Conservation (phyloP, 2,888 invertebrate species). For the Caenorhabditis sulstoni region DNA sequence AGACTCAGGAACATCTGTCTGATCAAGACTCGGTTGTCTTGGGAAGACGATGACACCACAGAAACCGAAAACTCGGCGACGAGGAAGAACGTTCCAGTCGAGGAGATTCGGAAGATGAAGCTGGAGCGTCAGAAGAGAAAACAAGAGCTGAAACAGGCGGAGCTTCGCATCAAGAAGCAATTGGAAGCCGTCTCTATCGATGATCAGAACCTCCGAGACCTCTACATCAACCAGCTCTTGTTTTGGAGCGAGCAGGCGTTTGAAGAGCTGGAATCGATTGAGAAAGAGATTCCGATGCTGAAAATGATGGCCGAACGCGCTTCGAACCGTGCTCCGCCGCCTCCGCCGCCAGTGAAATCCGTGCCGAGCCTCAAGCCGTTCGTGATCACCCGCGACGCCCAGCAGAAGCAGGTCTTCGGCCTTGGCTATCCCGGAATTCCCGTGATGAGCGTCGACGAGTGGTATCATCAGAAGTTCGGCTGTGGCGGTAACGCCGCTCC, state of each 20-base stretch:
- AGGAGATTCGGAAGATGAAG: conserved; percentile 52
- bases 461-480: conserved; percentile 88
- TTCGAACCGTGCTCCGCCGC: conserved; percentile 2
- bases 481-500: conserved; percentile 33
- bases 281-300: conserved; percentile 66
- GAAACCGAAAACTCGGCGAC: not conserved
- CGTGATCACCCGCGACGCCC: conserved; percentile 90
- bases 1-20: conserved; percentile 64
- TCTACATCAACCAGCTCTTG: conserved; percentile 68
- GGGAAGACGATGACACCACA: conserved; percentile 58
- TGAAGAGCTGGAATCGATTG: conserved; percentile 71
- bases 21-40: conserved; percentile 66
- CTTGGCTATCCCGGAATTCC: conserved; percentile 95
- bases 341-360: conserved; percentile 10
- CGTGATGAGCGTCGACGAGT: conserved; percentile 93
- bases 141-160: conserved; percentile 45
- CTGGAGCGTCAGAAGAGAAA: conserved; percentile 52
- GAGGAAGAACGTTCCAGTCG: conserved; percentile 10
- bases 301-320: conserved; percentile 62
- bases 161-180: conserved; percentile 32
- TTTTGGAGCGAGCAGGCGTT: conserved; percentile 69
- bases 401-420: conserved; percentile 94
- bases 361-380: conserved; percentile 84
- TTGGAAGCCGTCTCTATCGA: conserved; percentile 53
- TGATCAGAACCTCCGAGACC: conserved; percentile 65